Conservation (phyloP, 1,140 invertebrate genomes). For the Psix sp. region DNA sequence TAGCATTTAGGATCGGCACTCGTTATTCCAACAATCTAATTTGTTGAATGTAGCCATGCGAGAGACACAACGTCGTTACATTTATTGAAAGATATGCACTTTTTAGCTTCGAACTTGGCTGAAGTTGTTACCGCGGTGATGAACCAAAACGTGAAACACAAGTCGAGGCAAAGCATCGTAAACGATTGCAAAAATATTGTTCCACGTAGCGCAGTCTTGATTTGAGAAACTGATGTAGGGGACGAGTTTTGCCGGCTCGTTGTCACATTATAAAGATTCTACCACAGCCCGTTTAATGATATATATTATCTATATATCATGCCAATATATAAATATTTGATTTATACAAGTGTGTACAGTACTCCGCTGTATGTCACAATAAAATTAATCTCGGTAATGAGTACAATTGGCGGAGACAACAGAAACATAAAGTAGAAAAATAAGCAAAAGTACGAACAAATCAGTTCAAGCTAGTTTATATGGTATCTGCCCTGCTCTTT, state of each 20-base stretch:
- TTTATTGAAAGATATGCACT: slow-evolving; percentile 62
- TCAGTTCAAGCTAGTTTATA: no score
- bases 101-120: slow-evolving; percentile 41
- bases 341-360: no score
- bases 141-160: slow-evolving; percentile 21
- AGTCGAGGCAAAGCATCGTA: slow-evolving; percentile 19
- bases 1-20: slow-evolving; percentile 65
- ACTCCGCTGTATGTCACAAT: no score
- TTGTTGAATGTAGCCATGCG: no score
- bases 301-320: slow-evolving; percentile 65
- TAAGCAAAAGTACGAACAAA: no score
- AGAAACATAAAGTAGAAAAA: no score
- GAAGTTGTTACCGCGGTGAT: no score
- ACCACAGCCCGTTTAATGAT: slow-evolving; percentile 76
- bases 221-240: slow-evolving; percentile 5
- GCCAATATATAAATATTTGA: slow-evolving; percentile 60
- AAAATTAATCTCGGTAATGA: no score
- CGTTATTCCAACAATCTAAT: slow-evolving; percentile 37
- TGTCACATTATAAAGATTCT: slow-evolving; percentile 67
- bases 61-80: slow-evolving; percentile 63
- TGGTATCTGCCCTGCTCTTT: no score
- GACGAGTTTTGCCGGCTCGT: not conserved
- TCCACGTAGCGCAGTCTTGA: slow-evolving; percentile 30
- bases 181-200: slow-evolving; percentile 42
- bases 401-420: no score